Conservation (phyloP, 2,888 invertebrate species). For the Aphrophora alni region DNA sequence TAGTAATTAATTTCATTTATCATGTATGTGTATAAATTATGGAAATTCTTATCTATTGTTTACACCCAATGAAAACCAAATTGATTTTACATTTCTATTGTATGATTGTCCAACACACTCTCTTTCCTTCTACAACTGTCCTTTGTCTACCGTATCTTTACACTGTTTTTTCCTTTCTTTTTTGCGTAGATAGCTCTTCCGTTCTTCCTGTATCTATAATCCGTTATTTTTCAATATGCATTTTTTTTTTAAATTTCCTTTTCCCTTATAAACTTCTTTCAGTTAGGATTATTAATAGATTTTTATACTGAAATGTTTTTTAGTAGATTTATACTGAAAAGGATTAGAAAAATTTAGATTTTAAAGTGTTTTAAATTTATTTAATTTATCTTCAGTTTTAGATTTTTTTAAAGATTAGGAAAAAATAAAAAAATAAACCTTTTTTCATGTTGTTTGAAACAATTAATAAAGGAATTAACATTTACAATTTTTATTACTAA, state of each 20-base stretch:
- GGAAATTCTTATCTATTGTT: not conserved
- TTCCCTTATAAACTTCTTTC: not conserved
- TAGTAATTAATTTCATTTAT: not conserved
- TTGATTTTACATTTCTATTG: not conserved
- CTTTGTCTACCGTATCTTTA: not conserved
- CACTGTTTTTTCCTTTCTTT: slow-evolving; percentile 10
- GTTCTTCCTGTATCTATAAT: not conserved
- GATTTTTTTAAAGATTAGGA: no score
- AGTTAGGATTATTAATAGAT: not conserved
- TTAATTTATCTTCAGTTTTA: no score
- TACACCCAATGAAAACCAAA: not conserved
- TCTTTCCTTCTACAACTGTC: not conserved
- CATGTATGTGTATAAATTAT: not conserved
- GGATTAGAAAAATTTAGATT: not conserved
- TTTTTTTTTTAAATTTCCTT: not conserved
- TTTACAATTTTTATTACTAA: no score
- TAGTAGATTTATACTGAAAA: not conserved
- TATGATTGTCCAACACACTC: slow-evolving; percentile 1
- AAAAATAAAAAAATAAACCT: no score
- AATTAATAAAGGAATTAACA: no score
- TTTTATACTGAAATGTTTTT: not conserved
- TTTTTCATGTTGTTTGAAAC: no score
- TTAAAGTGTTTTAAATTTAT: no score
- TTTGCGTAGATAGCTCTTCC: not conserved
- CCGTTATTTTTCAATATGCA: not conserved